These are phyloP conservation scores for Parapsyche elsis DNA, from an alignment of 1,140 invertebrate genomes.

Conservation along the genomic window DNA sequence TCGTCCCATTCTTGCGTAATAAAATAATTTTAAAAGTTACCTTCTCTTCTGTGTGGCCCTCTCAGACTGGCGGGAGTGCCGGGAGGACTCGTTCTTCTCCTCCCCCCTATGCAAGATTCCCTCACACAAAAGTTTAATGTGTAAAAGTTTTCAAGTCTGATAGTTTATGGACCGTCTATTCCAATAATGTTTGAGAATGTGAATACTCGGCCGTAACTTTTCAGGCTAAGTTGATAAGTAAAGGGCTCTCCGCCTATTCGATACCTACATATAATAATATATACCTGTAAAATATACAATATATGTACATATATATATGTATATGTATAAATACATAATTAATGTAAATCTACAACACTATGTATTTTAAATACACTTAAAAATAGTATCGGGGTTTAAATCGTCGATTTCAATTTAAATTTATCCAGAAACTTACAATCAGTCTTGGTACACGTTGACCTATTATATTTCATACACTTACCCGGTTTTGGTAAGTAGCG, in stretches of 20 bases:
- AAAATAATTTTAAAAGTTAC: constrained; percentile 56
- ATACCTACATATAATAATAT: background rate
- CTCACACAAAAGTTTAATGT: constrained; percentile 54
- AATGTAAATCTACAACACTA: background rate
- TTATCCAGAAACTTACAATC: background rate
- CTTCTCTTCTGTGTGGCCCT: constrained; percentile 30
- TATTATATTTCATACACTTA: background rate
- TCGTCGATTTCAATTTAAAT: background rate
- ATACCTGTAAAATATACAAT: background rate
- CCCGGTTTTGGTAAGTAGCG: background rate
- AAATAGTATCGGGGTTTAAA: background rate
- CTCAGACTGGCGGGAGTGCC: background rate
- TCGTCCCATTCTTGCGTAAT: constrained; percentile 50
- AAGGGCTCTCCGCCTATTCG: constrained; percentile 22
- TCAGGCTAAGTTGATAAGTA: constrained; percentile 40
- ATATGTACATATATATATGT: background rate
- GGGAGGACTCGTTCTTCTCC: background rate
- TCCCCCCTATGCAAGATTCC: constrained; percentile 42
- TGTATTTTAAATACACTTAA: background rate
- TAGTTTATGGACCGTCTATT: constrained; percentile 55
- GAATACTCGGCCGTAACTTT: constrained; percentile 50
- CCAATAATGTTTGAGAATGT: constrained; percentile 54
- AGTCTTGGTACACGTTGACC: background rate
- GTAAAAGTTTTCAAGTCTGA: constrained; percentile 54
- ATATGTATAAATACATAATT: background rate